phyloP scores from a whole-genome alignment of 2,888 invertebrate genomes.

The Drosophila cognata region DNA sequence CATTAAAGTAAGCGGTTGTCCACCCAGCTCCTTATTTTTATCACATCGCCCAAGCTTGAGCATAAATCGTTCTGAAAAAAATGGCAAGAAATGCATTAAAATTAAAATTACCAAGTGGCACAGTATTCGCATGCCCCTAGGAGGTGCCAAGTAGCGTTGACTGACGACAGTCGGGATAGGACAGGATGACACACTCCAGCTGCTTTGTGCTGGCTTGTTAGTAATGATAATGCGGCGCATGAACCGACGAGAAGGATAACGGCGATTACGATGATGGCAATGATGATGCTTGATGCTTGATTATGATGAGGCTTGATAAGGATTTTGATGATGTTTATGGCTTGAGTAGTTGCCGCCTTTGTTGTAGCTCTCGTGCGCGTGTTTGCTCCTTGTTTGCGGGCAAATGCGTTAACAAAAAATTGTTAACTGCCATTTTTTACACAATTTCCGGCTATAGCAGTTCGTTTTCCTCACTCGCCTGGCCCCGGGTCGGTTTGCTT shows the following conservation, averaged over 20 bases:
- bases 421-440: slow-evolving; percentile 78
- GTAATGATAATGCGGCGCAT: slow-evolving; percentile 62
- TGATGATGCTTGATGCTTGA: slow-evolving; percentile 46
- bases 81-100: slow-evolving; percentile 78
- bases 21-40: slow-evolving; percentile 52
- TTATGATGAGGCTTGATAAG: slow-evolving; percentile 63
- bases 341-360: slow-evolving; percentile 56
- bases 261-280: slow-evolving; percentile 24
- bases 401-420: slow-evolving; percentile 68
- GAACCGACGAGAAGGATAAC: slow-evolving; percentile 27
- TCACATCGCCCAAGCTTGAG: slow-evolving; percentile 53
- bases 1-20: slow-evolving; percentile 63
- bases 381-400: slow-evolving; percentile 15
- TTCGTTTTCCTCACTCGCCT: slow-evolving; percentile 13
- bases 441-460: slow-evolving; percentile 62
- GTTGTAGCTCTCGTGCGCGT: slow-evolving; percentile 23
- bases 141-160: slow-evolving; percentile 22
- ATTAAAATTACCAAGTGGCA: slow-evolving; percentile 72
- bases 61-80: slow-evolving; percentile 67
- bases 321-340: slow-evolving; percentile 69
- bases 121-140: slow-evolving; percentile 11
- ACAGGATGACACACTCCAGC: slow-evolving; percentile 71
- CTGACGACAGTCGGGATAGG: slow-evolving; percentile 21
- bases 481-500: slow-evolving; percentile 23
- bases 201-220: slow-evolving; percentile 69